Evolutionary conservation across 1,140 invertebrate genomes (phyloP), one percentile per base, ranked within the genome.

Genomic region (Delia radicum): DNA sequence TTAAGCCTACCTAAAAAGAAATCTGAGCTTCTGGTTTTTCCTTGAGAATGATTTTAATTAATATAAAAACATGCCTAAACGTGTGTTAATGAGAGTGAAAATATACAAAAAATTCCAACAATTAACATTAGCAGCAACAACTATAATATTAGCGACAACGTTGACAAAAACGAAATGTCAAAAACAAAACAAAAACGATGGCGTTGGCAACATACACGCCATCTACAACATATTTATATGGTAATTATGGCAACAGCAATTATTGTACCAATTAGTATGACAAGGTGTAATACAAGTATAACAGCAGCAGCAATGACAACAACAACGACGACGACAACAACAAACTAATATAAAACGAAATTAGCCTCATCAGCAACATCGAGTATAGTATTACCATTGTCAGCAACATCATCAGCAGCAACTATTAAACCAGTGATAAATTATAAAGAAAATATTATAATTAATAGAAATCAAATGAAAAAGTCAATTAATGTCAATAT

Each of bases 181-280:
- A 73, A 73, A 73, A 73, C 42, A 1, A 73, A 73, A 73, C 71
- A 73, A 21, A 73, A 73, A 42, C 33, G 71, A 48, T 73, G 71
- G 71, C 71, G 71, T 33, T 73, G 71, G 37, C 71, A 73, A 73
- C 71, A 73, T 28, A 48, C 42, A 24, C 65, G 65, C 28, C 65
- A 48, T 73, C 33, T 48, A n/a, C 71, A 73, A 10, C 24, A 26
- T 18, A 10, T 27, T 46, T 37, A 27, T 46, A 48, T 69, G 33
- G 21, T 73, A 73, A 73, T 73, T 48, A 73, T 73, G 33, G 33
- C 42, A 48, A 48, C 71, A 27, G 71, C 71, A 73, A 73, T 55
- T 48, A 73, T 55, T 46, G 42, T 73, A 3, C 71, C 71, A 73
- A 48, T 73, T 73, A 55, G 26, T 27, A 73, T 73, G 71, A 73